phyloP scores from a whole-genome alignment of 2,888 invertebrate species.

The Eudemis profundana region DNA sequence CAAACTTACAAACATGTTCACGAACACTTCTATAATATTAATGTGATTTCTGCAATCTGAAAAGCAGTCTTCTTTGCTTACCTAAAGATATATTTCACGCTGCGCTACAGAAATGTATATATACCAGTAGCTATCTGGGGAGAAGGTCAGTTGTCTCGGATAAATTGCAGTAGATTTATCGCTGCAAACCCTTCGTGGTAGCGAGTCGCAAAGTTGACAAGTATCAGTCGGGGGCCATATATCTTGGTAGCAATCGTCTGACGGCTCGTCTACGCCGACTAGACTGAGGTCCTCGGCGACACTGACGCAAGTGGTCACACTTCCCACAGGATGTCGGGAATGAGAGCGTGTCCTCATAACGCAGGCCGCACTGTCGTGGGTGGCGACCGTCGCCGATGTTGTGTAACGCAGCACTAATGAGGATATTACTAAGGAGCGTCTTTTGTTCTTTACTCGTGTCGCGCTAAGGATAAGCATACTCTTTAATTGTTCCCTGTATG shows the following conservation, averaged over 20 bases:
- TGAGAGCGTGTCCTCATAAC: slow-evolving; percentile 84
- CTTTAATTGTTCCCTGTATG: slow-evolving; percentile 27
- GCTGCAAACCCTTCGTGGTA: slow-evolving; percentile 31
- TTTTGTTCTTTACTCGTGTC: slow-evolving; percentile 44
- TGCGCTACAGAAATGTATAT: slow-evolving; percentile 7
- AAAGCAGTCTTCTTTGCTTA: background rate
- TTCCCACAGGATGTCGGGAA: slow-evolving; percentile 83
- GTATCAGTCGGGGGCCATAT: slow-evolving; percentile 57
- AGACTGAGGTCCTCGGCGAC: slow-evolving; percentile 72
- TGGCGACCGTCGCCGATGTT: slow-evolving; percentile 69
- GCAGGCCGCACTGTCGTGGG: slow-evolving; percentile 70
- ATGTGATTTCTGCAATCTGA: background rate
- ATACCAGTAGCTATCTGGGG: slow-evolving; percentile 1
- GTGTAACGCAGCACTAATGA: slow-evolving; percentile 75
- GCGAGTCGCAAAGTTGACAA: slow-evolving; percentile 26
- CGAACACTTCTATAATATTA: no score
- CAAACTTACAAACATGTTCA: no score
- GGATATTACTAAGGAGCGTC: slow-evolving; percentile 77
- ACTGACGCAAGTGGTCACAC: slow-evolving; percentile 77
- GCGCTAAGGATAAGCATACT: slow-evolving; percentile 11
- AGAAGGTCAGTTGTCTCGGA: slow-evolving; percentile 34
- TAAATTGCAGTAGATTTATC: slow-evolving; percentile 37
- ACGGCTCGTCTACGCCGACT: slow-evolving; percentile 71
- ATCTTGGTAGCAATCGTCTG: slow-evolving; percentile 72
- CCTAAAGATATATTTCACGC: background rate